Conservation (phyloP, 1,140 invertebrate species). For the Caenorhabditis inopinata region DNA sequence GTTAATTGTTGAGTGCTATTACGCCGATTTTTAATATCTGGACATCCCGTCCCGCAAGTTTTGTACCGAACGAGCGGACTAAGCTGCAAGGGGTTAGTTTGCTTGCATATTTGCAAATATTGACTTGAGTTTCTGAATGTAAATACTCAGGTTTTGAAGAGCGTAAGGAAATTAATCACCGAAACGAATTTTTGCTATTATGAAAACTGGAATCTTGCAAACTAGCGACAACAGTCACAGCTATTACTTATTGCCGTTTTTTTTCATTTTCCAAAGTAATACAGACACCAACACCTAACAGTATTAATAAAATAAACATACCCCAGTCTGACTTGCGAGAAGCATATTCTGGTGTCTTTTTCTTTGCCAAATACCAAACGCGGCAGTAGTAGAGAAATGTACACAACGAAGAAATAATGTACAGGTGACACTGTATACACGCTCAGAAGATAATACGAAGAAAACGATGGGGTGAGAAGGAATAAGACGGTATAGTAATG, state of each 20-base stretch:
- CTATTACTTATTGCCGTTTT: not conserved
- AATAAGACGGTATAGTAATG: not conserved
- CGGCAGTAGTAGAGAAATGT: not conserved
- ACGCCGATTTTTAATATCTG: no score
- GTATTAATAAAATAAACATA: constrained; percentile 19
- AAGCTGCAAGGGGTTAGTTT: no score
- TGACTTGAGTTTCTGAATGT: not conserved
- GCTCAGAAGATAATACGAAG: not conserved
- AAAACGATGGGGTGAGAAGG: not conserved
- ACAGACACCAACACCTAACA: not conserved
- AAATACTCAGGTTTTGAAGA: no score
- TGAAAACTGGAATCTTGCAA: not conserved
- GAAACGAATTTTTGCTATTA: not conserved
- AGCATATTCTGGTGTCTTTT: no score
- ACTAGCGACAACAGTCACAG: not conserved
- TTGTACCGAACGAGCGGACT: no score
- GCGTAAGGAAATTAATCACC: no score
- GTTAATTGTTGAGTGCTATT: not conserved
- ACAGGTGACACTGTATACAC: not conserved
- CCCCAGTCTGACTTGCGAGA: constrained; percentile 12
- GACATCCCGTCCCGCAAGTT: no score
- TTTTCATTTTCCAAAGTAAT: not conserved
- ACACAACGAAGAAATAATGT: not conserved
- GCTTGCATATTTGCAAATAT: constrained; percentile 9
- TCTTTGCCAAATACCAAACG: no score